Base-by-base conservation (phyloP, 2,797 vertebrate species). In the Danio jaintianensis region DNA sequence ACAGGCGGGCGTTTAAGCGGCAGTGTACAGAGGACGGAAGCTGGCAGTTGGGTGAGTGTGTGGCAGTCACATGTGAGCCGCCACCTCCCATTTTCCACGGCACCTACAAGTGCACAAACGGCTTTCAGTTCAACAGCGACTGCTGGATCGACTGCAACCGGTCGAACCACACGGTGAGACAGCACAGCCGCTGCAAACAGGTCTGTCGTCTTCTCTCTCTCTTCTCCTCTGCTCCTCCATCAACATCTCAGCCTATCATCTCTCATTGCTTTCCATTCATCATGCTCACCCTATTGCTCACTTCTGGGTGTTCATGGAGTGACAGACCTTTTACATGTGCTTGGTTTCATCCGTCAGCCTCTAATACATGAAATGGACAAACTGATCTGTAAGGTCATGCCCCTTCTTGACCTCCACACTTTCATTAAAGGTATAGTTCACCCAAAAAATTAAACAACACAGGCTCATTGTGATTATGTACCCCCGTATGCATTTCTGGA, bases 11-110 rank as follows among this genome's bases (percentile, higher is more conserved):
- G 0, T 99, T 99, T 85, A 98, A 97, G 88, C 95, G 93, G 15
- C 97, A 98, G 89, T 99, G 98, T 87, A 98, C 96, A 0, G 96
- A 99, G 63, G 97, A 99, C 0, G 98, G 98, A 83, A 96, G 94
- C 64, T 99, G 98, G 98, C 93, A 97, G 62, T 94, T 93, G 0
- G 96, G 94, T 0, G 91, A 94, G 4, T 99, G 98, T 0, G 93
- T 97, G 79, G 97, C 98, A 0, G 96, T 99, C 81, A 98, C 95
- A 29, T 99, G 98, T 3, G 94, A 96, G 61, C 91, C 97, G 0
- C 97, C 96, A 0, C 96, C 96, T 3, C 91, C 95, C 47, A 96
- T 97, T 83, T 99, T 99, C 89, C 95, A 98, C 0, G 97, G 96
- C 66, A 93, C 96, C 48, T 99, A 98, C 89, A 94, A 96, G 87